Evolutionary conservation across 2,797 vertebrate species (phyloP).

Genomic region (Myotis vivesi): DNA sequence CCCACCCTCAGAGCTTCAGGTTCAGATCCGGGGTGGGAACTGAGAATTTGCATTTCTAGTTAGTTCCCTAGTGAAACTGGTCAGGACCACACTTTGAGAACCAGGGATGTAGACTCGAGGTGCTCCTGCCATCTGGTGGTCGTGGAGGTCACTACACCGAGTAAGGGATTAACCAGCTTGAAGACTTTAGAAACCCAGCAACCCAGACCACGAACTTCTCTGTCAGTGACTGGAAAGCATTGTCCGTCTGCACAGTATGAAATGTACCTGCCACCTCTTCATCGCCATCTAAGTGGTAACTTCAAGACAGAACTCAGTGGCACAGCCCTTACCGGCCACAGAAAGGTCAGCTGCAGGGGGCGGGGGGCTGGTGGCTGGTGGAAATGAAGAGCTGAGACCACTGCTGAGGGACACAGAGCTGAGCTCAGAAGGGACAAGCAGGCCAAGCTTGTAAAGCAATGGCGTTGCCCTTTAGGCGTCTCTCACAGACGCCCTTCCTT

Average conservation of each 20-base stretch:
- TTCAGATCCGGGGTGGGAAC: neutral
- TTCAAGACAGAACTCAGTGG: neutral
- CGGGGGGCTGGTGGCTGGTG: neutral
- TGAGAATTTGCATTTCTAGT: neutral
- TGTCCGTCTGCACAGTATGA: neutral
- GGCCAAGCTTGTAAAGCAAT: neutral
- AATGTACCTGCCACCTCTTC: neutral
- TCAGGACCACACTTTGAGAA: neutral
- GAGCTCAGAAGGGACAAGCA: neutral
- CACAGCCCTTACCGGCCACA: neutral
- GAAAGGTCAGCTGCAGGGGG: neutral
- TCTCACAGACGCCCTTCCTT: neutral
- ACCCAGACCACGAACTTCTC: too few species aligned
- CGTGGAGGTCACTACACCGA: neutral
- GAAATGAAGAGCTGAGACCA: neutral
- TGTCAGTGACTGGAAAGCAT: neutral
- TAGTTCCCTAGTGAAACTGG: neutral
- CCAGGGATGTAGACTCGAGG: neutral
- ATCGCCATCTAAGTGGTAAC: neutral
- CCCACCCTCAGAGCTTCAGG: neutral
- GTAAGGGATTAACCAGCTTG: neutral
- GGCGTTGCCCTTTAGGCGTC: neutral
- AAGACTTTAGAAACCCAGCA: neutral
- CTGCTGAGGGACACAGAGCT: neutral
- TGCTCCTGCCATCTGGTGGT: conserved; percentile 76